phyloP scores from a whole-genome alignment of 2,888 invertebrate species.

The Drosophila parthenogenetica region DNA sequence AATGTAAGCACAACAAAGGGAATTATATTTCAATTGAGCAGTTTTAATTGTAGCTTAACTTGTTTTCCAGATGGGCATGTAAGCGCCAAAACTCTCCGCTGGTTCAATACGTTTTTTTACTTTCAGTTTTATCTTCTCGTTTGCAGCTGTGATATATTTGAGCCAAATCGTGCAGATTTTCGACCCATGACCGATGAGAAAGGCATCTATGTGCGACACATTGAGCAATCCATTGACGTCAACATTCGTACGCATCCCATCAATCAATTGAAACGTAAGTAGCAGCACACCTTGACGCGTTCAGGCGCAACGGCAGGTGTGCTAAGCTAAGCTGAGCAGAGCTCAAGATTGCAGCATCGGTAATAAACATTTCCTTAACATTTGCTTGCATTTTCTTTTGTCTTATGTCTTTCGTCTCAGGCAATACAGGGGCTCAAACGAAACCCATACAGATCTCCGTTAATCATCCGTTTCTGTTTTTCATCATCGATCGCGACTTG shows the following conservation, averaged over 20 bases:
- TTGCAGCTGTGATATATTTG: conserved; percentile 91
- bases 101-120: conserved; percentile 55
- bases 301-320: conserved; percentile 59
- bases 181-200: conserved; percentile 91
- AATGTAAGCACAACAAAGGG: conserved; percentile 87
- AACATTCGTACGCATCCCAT: conserved; percentile 90
- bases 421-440: conserved; percentile 82
- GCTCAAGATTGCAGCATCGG: conserved; percentile 34
- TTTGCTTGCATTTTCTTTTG: conserved; percentile 16
- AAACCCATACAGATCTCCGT: conserved; percentile 90
- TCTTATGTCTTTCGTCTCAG: conserved; percentile 55
- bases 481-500: conserved; percentile 92
- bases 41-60: too few species aligned
- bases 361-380: conserved; percentile 65
- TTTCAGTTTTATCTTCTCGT: conserved; percentile 36
- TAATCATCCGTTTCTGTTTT: conserved; percentile 93
- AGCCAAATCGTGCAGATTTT: conserved; percentile 92
- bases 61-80: conserved; percentile 70
- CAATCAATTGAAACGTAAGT: conserved; percentile 85
- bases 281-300: conserved; percentile 71
- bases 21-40: background rate
- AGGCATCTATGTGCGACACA: conserved; percentile 92
- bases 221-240: conserved; percentile 93
- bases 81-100: conserved; percentile 34
- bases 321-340: background rate